These are phyloP conservation scores for Proales similis DNA, from an alignment of 1,140 invertebrate genomes.

Conservation along the genomic window DNA sequence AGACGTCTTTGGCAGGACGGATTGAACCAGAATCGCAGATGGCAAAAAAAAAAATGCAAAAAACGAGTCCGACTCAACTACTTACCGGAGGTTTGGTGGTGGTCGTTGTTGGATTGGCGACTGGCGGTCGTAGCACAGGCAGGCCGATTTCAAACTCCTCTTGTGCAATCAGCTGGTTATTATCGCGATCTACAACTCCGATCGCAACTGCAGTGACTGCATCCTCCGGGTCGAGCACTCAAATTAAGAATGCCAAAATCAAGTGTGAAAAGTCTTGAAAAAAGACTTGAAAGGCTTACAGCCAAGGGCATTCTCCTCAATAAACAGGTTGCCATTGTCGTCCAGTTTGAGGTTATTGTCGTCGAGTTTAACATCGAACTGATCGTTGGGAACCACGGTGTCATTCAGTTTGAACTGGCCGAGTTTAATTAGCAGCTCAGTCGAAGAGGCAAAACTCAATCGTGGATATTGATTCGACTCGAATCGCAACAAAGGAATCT, in stretches of 20 bases:
- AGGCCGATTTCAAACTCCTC: constrained; percentile 24
- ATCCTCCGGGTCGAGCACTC: no score
- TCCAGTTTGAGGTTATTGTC: neutral
- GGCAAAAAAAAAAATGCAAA: no score
- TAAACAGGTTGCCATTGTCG: constrained; percentile 23
- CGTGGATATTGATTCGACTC: neutral
- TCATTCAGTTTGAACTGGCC: neutral
- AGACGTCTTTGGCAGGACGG: neutral
- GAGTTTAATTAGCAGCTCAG: neutral
- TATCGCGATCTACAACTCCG: constrained; percentile 1
- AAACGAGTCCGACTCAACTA: no score
- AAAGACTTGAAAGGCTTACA: neutral
- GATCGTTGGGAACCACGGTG: neutral
- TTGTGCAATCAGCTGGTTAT: constrained; percentile 2
- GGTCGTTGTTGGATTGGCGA: no score
- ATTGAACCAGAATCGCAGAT: no score
- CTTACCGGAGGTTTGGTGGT: neutral
- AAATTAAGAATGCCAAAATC: no score
- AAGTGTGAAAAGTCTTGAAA: no score
- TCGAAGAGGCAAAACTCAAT: neutral
- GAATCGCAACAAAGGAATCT: neutral
- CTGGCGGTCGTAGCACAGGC: neutral
- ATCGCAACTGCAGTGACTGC: neutral
- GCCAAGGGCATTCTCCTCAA: neutral
- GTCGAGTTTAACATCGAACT: neutral